Evolutionary conservation across 2,797 vertebrate genomes (phyloP).

Genomic region (Cyprinodon diabolis): DNA sequence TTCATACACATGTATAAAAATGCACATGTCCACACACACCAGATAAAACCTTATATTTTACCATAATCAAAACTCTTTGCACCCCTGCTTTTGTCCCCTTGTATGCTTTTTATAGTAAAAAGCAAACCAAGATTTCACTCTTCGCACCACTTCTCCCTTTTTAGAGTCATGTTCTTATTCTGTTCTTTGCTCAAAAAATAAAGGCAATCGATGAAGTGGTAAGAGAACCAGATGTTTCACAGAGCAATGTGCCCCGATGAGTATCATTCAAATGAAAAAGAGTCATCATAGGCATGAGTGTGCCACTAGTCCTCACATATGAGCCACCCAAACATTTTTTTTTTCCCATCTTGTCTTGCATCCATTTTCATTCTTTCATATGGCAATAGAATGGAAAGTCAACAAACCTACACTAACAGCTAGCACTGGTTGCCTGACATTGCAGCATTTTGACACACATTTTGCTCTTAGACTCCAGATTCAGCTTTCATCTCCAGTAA

Average conservation of each 20-base stretch:
- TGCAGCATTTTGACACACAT: slow-evolving; percentile 27
- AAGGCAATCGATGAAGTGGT: slow-evolving; percentile 75
- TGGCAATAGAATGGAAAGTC: background rate
- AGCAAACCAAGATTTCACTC: slow-evolving; percentile 43
- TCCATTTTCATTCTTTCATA: slow-evolving; percentile 11
- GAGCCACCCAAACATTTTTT: slow-evolving; percentile 35
- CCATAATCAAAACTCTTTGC: slow-evolving; percentile 31
- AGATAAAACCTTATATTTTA: slow-evolving; percentile 51
- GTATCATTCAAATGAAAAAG: slow-evolving; percentile 73
- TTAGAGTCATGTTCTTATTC: slow-evolving; percentile 70
- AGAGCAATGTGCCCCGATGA: slow-evolving; percentile 76
- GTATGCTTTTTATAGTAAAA: slow-evolving; percentile 6
- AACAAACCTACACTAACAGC: slow-evolving; percentile 2
- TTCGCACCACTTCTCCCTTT: slow-evolving; percentile 63
- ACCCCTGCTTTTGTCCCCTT: background rate
- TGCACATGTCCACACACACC: slow-evolving; percentile 11
- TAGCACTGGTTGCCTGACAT: slow-evolving; percentile 18
- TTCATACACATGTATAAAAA: slow-evolving; percentile 43
- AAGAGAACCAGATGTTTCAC: slow-evolving; percentile 82
- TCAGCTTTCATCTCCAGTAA: slow-evolving; percentile 27
- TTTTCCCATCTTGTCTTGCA: slow-evolving; percentile 12
- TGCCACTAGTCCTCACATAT: slow-evolving; percentile 48
- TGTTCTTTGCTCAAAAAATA: slow-evolving; percentile 72
- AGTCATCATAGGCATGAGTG: slow-evolving; percentile 72
- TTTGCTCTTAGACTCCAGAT: slow-evolving; percentile 22